Evolutionary conservation across 2,113 vertebrate species (phyloP), one percentile per base, ranked within the genome.

Genomic region (Eublepharis macularius): DNA sequence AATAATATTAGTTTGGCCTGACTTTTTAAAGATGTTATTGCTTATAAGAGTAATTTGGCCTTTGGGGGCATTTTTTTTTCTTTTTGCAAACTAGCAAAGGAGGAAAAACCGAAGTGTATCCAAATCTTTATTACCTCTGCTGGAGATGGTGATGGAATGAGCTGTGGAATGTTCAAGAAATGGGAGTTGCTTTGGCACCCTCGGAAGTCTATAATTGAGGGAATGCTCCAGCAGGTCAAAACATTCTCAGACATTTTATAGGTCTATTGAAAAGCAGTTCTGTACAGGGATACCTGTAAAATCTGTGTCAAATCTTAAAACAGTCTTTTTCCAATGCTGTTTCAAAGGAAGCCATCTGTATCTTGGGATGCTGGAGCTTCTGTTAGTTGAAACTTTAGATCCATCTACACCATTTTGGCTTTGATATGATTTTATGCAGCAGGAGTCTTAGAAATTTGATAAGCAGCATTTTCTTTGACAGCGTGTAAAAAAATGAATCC

Each of bases 1-100:
- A 83, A 74, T 89, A 92, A 91, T 93, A 92, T 70, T 81, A 85
- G 73, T 80, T 92, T 94, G 91, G 91, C 84, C 87, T 92, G 83
- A 90, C 89, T 75, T 89, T 92, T 72, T 80, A 85, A 79, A 84
- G 17, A 86, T 92, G 69, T 83, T 92, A 88, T 92, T 90, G 80
- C 81, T 75, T 26, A 26, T 26, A 39, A 17, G 32, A 79, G 12
- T 19, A 65, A 43, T 65, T 29, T 63, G 77, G 51, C 19, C n/a
- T 43, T 47, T 75, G 73, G 24, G 13, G 26, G 34, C 68, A n/a
- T n/a, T n/a, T n/a, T n/a, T n/a, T n/a, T n/a, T n/a, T n/a, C n/a
- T n/a, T 34, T 17, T 36, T 70, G 68, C 57, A 6, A 63, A 88
- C 91, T 83, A 75, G 82, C 34, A 85, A 82, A 84, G 86, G 76